Evolutionary conservation across 2,113 vertebrate genomes (phyloP), one percentile per base, ranked within the genome.

Genomic region (Lontra canadensis): DNA sequence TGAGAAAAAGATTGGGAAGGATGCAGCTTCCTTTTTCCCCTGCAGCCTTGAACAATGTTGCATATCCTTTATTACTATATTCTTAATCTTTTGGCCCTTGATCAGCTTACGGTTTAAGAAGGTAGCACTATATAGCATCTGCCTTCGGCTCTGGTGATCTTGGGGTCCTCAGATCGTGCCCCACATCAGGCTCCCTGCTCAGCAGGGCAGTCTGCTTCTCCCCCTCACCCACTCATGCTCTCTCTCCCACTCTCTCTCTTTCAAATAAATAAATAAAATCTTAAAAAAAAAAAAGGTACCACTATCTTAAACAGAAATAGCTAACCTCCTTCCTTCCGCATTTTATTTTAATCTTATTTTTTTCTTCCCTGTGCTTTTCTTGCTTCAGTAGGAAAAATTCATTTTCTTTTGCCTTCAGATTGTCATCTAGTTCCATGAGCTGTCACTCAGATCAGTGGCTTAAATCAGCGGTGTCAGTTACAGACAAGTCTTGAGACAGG

Each of bases 391-490:
- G 39, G 67, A 92, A 95, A 81, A 23, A 25, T 36, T 80, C 65
- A 1, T 95, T 76, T 91, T 97, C 34, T 90, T 86, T 93, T 87
- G 29, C 11, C 11, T 96, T 44, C 29, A 76, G n/a, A 76, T 95
- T 63, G 12, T 95, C 57, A 63, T 96, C 82, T 96, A 74, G 26
- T 82, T 42, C n/a, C 55, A 42, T 61, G 36, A 84, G 78, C 39
- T 91, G 4, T 69, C 49, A 59, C 31, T 96, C 9, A 6, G 67
- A 49, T 92, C 61, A 61, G 1, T 76, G 65, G 29, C 65, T 90
- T 90, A 90, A 84, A 73, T 73, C 34, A 21, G 44, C 49, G 69
- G 31, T 78, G 65, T 93, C 55, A 42, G 6, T 96, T 87, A 87
- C 23, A 86, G 78, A 47, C 76, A 39, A 63, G 34, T 78, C 39